These are phyloP conservation scores for Leptobrachium leishanense DNA, from an alignment of 2,113 vertebrate genomes.

Conservation along the genomic window DNA sequence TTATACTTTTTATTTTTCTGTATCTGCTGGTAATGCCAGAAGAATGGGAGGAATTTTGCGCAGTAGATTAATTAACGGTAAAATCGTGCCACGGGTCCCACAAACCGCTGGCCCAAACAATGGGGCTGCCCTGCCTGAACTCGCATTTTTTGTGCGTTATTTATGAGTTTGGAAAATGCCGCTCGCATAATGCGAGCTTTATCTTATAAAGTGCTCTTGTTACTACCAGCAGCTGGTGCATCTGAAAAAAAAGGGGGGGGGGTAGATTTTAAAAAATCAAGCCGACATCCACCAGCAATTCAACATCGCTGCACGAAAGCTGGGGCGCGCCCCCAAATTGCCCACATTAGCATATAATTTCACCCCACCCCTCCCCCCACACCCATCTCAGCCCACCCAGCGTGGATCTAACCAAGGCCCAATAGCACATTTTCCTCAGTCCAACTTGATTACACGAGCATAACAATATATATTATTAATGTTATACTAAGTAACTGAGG, in stretches of 20 bases:
- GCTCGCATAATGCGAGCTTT: slow-evolving; percentile 31
- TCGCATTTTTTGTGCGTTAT: slow-evolving; percentile 41
- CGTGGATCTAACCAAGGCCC: too few species aligned
- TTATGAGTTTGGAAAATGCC: slow-evolving; percentile 42
- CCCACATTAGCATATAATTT: not conserved
- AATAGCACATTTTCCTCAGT: too few species aligned
- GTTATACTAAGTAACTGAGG: too few species aligned
- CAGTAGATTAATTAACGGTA: slow-evolving; percentile 30
- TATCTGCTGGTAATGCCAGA: not conserved
- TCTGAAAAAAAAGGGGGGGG: not conserved
- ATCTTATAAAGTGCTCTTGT: slow-evolving; percentile 25
- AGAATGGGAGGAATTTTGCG: slow-evolving; percentile 37
- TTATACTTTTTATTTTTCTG: too few species aligned
- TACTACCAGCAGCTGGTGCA: slow-evolving; percentile 36
- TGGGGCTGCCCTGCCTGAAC: slow-evolving; percentile 7
- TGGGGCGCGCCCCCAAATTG: not conserved
- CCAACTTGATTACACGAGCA: too few species aligned
- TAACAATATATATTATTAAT: too few species aligned
- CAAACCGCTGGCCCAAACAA: slow-evolving; percentile 22
- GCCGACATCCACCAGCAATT: not conserved
- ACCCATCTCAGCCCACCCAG: too few species aligned
- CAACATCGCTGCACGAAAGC: not conserved
- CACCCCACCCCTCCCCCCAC: not conserved
- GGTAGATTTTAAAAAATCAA: not conserved
- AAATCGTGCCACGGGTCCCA: slow-evolving; percentile 18